These are phyloP conservation scores for Epinephelus cyanopodus DNA, from an alignment of 2,113 vertebrate species.

Conservation along the genomic window DNA sequence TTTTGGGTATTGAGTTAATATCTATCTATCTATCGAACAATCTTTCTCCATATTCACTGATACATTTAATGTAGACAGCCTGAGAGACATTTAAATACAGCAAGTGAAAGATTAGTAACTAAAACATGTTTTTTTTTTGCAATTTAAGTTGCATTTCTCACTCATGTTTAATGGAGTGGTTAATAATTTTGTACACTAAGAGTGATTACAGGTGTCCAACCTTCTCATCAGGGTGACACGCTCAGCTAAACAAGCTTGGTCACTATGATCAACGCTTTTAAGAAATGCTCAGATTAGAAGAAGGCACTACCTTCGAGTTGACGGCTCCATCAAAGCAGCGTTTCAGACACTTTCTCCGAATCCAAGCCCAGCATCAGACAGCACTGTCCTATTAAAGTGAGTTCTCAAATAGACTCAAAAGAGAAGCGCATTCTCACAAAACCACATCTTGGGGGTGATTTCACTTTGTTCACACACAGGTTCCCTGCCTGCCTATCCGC, in stretches of 20 bases:
- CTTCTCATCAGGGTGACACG: neutral
- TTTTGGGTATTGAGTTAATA: too few relatives aligned
- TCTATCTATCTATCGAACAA: too few relatives aligned
- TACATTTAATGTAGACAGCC: neutral
- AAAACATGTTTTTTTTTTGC: too few relatives aligned
- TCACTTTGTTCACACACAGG: constrained; percentile 36
- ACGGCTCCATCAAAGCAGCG: constrained; percentile 21
- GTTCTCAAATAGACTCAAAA: constrained; percentile 42
- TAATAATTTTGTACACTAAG: neutral
- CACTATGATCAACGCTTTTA: constrained; percentile 7
- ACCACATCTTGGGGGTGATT: constrained; percentile 24
- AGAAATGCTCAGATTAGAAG: constrained; percentile 6
- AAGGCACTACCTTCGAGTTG: neutral
- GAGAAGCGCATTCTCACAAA: constrained; percentile 12
- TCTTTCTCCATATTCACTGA: too few relatives aligned
- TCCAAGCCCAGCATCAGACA: constrained; percentile 1
- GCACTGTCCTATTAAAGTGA: constrained; percentile 22
- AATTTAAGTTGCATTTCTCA: neutral
- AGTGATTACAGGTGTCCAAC: neutral
- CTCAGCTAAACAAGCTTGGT: neutral
- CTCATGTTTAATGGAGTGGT: neutral
- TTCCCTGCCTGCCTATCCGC: constrained; percentile 39
- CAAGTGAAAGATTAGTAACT: neutral
- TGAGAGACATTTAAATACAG: neutral
- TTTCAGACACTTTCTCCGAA: constrained; percentile 28